These are phyloP conservation scores for Apamea monoglypha DNA, from an alignment of 2,888 invertebrate species.

Conservation along the genomic window DNA sequence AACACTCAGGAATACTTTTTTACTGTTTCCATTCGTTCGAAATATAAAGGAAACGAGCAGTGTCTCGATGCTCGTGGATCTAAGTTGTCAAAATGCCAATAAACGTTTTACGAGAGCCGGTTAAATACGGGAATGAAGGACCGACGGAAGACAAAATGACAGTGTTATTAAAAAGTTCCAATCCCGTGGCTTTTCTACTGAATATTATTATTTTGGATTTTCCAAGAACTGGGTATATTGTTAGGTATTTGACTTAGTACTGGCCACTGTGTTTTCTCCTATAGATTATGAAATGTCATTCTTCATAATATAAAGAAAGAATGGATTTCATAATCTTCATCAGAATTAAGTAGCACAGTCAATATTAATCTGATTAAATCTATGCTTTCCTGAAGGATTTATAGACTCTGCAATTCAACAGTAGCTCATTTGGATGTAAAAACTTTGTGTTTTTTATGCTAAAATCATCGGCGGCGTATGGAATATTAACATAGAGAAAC, in stretches of 20 bases:
- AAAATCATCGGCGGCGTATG: neutral
- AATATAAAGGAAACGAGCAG: slow-evolving; percentile 44
- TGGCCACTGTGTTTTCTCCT: neutral
- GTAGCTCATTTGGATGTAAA: no score
- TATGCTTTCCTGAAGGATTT: neutral
- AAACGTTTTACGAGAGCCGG: slow-evolving; percentile 69
- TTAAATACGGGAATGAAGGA: slow-evolving; percentile 60
- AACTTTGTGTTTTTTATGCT: neutral
- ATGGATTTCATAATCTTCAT: neutral
- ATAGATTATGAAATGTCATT: neutral
- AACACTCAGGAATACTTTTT: slow-evolving; percentile 23
- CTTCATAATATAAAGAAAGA: neutral
- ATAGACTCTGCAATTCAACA: neutral
- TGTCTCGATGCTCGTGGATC: slow-evolving; percentile 37
- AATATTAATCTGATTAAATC: neutral
- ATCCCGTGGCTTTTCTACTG: slow-evolving; percentile 30
- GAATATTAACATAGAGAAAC: neutral
- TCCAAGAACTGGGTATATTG: neutral
- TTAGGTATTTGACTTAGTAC: neutral
- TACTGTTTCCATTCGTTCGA: slow-evolving; percentile 25
- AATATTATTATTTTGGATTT: slow-evolving; percentile 9
- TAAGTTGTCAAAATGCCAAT: slow-evolving; percentile 68
- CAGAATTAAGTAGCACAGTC: neutral
- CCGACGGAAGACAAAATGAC: slow-evolving; percentile 51
- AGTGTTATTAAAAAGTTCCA: slow-evolving; percentile 61